Evolutionary conservation across 2,113 vertebrate species (phyloP), one percentile per base, ranked within the genome.

Genomic region (Ploceus nigricollis): DNA sequence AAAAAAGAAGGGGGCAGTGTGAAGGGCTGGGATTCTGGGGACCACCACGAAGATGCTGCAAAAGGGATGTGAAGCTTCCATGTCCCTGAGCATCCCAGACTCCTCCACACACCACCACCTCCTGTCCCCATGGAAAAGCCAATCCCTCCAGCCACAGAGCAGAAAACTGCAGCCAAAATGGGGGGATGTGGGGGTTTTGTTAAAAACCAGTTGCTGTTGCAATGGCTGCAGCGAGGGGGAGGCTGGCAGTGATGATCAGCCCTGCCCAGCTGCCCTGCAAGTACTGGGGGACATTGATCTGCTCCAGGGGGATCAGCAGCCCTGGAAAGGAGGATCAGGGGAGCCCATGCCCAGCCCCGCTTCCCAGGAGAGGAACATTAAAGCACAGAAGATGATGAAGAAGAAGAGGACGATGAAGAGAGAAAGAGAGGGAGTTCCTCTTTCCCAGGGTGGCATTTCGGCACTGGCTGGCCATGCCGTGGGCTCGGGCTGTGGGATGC

Each of bases 31-130:
- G 35, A 75, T 44, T 56, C 50, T 50, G 79, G 20, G 47, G 28
- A 71, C 7, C 7, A 2, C 35, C 31, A 28, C 0, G 0, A 71
- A 82, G 65, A 45, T 40, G 48, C 40, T 40, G 40, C 15, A 13
- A 24, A 83, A 77, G 19, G 57, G 66, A 56, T 0, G 0, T 0
- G 0, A 86, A 31, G 44, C 23, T 56, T 60, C 42, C 2, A 1
- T 0, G 1, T 9, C 35, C 64, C 25, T 0, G 0, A 54, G 85
- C 68, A 68, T 27, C 94, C 83, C 21, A 8, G 27, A 25, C 37
- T 4, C 2, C 22, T 61, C 53, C 7, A 10, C 48, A 72, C 23
- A 10, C 31, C 37, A 7, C 22, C 60, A 13, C 10, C 24, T 45
- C 66, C 47, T 4, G 18, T 69, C 44, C 48, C 66, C 58, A 13